Percentiles rank a stretch among this genome's conserved stretches.
These are phyloP conservation scores for Epinotia brunnichana DNA, from an alignment of 2,888 invertebrate species.

Conservation along the genomic window DNA sequence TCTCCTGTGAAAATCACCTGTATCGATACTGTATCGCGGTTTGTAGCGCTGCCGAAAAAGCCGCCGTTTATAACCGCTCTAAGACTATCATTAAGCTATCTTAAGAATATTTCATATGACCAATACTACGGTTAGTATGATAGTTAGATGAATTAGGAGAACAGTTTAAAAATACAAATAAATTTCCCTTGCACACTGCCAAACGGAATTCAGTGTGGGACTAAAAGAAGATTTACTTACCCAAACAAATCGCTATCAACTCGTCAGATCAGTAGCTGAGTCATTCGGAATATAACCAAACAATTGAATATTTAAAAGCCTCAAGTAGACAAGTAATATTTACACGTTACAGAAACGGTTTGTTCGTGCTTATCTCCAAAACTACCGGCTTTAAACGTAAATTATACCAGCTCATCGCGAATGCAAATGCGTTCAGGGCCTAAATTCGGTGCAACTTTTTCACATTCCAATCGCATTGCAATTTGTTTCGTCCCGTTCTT, in stretches of 20 bases:
- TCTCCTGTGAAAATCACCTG: too few relatives aligned
- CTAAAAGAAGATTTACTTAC: neutral
- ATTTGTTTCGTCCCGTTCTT: neutral
- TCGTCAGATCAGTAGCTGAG: neutral
- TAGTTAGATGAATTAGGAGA: neutral
- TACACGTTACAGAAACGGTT: neutral
- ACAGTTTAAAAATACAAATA: too few relatives aligned
- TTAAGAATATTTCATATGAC: too few relatives aligned
- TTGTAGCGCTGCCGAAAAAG: too few relatives aligned
- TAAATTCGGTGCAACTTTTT: neutral
- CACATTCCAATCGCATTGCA: neutral
- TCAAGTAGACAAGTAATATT: neutral
- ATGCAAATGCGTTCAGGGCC: constrained; percentile 27
- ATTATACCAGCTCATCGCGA: constrained; percentile 21
- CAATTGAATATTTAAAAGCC: neutral
- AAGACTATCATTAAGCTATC: too few relatives aligned
- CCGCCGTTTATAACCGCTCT: too few relatives aligned
- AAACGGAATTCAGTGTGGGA: neutral
- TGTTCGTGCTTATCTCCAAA: constrained; percentile 20
- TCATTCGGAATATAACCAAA: constrained; percentile 6
- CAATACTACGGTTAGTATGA: too few relatives aligned
- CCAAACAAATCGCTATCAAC: neutral
- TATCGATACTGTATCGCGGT: too few relatives aligned
- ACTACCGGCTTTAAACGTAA: constrained; percentile 18
- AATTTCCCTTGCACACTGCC: neutral